Evolutionary conservation across 2,113 vertebrate species (phyloP).

Genomic region (Empidonax traillii): DNA sequence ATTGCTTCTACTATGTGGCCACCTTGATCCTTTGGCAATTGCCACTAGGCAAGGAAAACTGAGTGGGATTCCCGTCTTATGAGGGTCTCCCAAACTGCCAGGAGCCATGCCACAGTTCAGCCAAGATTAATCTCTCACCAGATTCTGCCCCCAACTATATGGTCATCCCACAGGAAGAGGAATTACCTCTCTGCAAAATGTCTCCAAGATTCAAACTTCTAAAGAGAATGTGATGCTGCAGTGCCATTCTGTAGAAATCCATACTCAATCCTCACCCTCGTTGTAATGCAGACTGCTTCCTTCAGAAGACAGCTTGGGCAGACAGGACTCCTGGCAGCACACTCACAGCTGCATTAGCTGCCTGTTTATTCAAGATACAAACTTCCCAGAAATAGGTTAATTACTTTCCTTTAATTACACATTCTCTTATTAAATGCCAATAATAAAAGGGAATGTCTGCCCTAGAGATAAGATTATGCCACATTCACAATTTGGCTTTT

Average conservation of each 20-base stretch:
- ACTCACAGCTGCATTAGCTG: background rate
- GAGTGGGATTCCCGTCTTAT: background rate
- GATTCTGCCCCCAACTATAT: background rate
- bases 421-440: constrained; percentile 27
- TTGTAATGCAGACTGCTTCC: background rate
- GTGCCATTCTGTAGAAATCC: background rate
- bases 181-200: background rate
- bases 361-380: constrained; percentile 6
- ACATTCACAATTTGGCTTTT: background rate
- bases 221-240: accelerated
- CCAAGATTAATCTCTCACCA: background rate
- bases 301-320: background rate
- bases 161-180: background rate
- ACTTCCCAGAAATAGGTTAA: constrained; percentile 16
- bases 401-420: constrained; percentile 9
- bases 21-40: background rate
- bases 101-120: background rate
- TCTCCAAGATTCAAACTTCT: background rate
- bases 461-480: constrained; percentile 34
- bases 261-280: accelerated
- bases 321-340: background rate
- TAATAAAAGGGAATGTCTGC: constrained; percentile 3
- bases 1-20: background rate
- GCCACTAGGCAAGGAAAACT: background rate
- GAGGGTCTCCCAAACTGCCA: background rate